Evolutionary conservation across 2,888 invertebrate species (phyloP).

Genomic region (Brachylomia viminalis): DNA sequence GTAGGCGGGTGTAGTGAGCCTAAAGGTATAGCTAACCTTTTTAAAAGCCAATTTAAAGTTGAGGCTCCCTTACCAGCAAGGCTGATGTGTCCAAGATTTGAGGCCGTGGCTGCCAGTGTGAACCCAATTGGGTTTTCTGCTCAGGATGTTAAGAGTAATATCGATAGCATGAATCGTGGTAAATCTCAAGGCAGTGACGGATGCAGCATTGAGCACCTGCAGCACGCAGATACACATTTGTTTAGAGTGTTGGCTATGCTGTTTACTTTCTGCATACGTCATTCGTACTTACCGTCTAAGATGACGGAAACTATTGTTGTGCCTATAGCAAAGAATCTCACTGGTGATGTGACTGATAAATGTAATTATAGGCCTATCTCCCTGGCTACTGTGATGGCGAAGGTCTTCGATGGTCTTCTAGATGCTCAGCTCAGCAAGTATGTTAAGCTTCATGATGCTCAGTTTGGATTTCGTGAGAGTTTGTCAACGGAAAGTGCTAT

Average conservation of each 20-base stretch:
- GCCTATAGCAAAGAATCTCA: no score
- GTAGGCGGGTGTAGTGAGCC: conserved; percentile 9
- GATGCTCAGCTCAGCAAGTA: no score
- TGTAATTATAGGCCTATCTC: no score
- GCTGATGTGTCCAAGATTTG: background rate
- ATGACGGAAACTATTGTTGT: conserved; percentile 21
- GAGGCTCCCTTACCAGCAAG: background rate
- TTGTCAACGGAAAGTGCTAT: no score
- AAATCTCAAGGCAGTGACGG: conserved; percentile 3
- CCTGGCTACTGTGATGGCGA: no score
- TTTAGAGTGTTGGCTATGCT: conserved; percentile 3
- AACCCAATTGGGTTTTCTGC: background rate
- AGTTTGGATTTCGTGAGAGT: no score
- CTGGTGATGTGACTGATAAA: no score
- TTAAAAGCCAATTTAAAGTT: conserved; percentile 11
- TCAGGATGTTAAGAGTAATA: background rate
- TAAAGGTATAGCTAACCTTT: conserved; percentile 5
- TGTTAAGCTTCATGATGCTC: no score
- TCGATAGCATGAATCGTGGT: conserved; percentile 5
- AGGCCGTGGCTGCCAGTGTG: background rate
- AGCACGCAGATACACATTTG: background rate
- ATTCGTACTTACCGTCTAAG: conserved; percentile 12
- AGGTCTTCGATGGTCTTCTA: no score
- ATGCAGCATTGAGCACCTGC: conserved; percentile 12
- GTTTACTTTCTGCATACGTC: conserved; percentile 6